Base-by-base conservation (phyloP, 1,140 invertebrate species). In the Drosophila sulfurigaster region DNA sequence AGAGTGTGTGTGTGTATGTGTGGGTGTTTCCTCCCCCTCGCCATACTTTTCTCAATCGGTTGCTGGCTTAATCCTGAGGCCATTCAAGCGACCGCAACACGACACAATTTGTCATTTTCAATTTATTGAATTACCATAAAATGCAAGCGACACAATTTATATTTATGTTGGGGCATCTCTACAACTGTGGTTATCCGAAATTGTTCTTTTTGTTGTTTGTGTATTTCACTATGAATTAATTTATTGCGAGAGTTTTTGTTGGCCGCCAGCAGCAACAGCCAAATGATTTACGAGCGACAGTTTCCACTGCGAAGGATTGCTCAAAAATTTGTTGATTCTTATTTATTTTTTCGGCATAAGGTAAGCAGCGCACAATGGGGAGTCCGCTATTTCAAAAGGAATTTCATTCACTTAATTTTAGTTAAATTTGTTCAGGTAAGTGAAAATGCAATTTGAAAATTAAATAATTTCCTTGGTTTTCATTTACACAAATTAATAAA, bases 41-140 rank as follows among this genome's bases (percentile, higher is more conserved):
- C 20, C 20, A 25, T 3, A 25, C 30, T 7, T 8, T 32, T 8
- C 6, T 32, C 30, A 32, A 32, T 32, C 30, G 30, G 30, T 32
- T 6, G 30, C 45, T 20, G n/a, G 28, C 54, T 30, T 81, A 66
- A 60, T 52, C 32, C 67, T 60, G 43, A 28, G 52, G 48, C 51
- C 77, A 74, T 78, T 75, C 46, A 72, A 63, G 52, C 82, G 77
- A 89, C 85, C 85, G 78, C 85, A 88, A 81, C 86, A 89, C 81
- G 81, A 89, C 81, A 90, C 81, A 89, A 89, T 89, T 89, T 89
- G 85, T 89, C 85, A 89, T 90, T 89, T 89, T 90, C 78, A 90
- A 90, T 89, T 89, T 89, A 89, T 89, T 89, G 85, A 89, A 89
- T 88, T 89, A 85, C 85, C 86, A 88, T 85, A 88, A 87, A 87